Conservation (phyloP, 2,888 invertebrate genomes). For the Diarsia brunnea region DNA sequence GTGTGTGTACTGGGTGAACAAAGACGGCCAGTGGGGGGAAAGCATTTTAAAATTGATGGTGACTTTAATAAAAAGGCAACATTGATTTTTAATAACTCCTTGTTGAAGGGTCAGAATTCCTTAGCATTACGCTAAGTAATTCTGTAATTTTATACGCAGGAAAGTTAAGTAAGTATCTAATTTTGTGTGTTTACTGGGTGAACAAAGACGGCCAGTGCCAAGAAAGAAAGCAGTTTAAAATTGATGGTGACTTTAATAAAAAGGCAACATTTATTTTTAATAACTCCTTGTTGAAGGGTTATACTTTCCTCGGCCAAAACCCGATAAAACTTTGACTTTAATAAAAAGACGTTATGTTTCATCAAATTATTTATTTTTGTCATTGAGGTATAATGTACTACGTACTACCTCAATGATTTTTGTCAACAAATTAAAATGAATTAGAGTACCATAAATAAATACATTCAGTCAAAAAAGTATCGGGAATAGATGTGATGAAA, state of each 20-base stretch:
- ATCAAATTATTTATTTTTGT: no score
- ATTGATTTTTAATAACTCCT: not conserved
- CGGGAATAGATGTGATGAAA: no score
- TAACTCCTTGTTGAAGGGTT: not conserved
- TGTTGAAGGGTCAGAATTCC: not conserved
- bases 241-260: not conserved
- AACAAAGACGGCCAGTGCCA: constrained; percentile 6
- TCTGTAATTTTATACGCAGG: no score
- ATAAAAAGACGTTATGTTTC: no score
- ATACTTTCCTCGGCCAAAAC: no score
- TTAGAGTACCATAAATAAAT: no score
- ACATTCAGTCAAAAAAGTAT: no score
- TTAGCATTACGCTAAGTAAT: no score
- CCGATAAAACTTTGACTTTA: no score
- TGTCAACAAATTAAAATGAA: no score
- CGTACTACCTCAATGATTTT: no score
- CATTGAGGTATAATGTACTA: no score
- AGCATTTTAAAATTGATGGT: not conserved
- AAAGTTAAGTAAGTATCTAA: not conserved
- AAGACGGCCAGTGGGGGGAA: constrained; percentile 1
- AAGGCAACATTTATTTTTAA: not conserved
- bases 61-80: not conserved
- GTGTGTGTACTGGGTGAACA: not conserved
- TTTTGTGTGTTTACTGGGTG: not conserved
- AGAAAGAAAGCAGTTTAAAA: not conserved